A percentile compares a stretch with the other conserved stretches of the same genome.
Conservation (phyloP, 2,888 invertebrate genomes). For the Coleophora flavipennella region DNA sequence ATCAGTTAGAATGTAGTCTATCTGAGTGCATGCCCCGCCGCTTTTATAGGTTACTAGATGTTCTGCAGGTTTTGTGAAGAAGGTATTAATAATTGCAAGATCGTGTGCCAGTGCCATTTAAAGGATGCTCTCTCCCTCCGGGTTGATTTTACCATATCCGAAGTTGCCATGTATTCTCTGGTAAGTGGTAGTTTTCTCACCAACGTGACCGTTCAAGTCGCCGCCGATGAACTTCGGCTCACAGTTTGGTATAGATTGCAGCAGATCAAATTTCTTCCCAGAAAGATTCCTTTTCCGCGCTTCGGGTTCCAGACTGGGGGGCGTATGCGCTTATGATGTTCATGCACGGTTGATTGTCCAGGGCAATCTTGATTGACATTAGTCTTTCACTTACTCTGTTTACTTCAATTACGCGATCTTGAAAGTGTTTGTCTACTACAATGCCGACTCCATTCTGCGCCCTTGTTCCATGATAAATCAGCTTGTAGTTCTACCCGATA, state of each 20-base stretch:
- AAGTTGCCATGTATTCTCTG: constrained; percentile 7
- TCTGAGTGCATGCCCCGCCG: too few relatives aligned
- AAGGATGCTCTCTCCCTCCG: neutral
- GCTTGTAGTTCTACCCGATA: too few relatives aligned
- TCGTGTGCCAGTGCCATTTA: neutral
- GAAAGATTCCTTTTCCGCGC: constrained; percentile 9
- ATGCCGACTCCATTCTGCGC: constrained; percentile 11
- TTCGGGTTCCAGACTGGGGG: constrained; percentile 3
- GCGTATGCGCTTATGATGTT: constrained; percentile 7
- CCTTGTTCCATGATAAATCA: too few relatives aligned
- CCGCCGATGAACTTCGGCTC: constrained; percentile 8
- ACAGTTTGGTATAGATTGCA: constrained; percentile 5
- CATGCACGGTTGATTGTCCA: constrained; percentile 11
- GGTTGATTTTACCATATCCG: constrained; percentile 4
- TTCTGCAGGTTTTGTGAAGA: too few relatives aligned
- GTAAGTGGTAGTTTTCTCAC: constrained; percentile 5
- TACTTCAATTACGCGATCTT: constrained; percentile 7
- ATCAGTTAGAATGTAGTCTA: too few relatives aligned
- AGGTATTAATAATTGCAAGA: neutral
- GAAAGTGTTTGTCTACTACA: constrained; percentile 6
- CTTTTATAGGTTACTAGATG: too few relatives aligned
- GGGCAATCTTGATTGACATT: constrained; percentile 6
- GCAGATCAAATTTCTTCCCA: constrained; percentile 8
- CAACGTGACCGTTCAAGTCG: constrained; percentile 11
- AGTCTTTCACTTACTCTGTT: constrained; percentile 11